Evolutionary conservation across 35 echinoderm and acorn worm genomes (phyloP), one percentile per base, ranked within the genome.

Genomic region (Acanthaster planci): DNA sequence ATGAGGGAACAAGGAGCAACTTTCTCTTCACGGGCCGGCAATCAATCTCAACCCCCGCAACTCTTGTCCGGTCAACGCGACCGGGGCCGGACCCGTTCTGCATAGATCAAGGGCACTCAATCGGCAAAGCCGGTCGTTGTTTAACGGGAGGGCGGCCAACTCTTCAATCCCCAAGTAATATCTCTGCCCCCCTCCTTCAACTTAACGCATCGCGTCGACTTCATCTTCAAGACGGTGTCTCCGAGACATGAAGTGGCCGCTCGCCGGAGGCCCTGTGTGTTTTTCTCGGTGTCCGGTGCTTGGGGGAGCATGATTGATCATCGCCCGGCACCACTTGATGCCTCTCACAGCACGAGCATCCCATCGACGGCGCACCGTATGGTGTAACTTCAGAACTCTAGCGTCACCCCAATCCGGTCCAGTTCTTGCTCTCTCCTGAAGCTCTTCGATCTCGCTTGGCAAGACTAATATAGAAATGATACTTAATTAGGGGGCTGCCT

Each of bases 391-490:
- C 42, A 47, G 42, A 72, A n/a, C n/a, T 72, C 34, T 2, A 0
- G 64, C 26, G 34, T 31, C 30, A 72, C 64, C 57, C 64, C 42
- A 47, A 47, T 12, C 42, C 42, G 12, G 42, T 12, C 42, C 42
- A 47, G n/a, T n/a, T 47, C 4, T 47, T 47, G 4, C 42, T 34
- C 64, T 34, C 34, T 72, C 64, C 21, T 72, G 64, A 72, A 5
- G 22, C 64, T 29, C 57, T 60, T 22, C 57, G 3, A 47, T 47
- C 42, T 47, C 64, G 2, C 0, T 30, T 8, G 0, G 15, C 64
- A 72, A 47, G 64, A 26, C 26, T 72, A 72, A 72, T 72, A 72
- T 72, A 35, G 64, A 72, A 72, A 72, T 72, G 64, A 72, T 72
- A 72, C 64, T 72, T 72, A 72, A 72, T 72, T 72, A 72, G 4